phyloP scores from a whole-genome alignment of 2,888 invertebrate species.

The Tetragonula carbonaria region DNA sequence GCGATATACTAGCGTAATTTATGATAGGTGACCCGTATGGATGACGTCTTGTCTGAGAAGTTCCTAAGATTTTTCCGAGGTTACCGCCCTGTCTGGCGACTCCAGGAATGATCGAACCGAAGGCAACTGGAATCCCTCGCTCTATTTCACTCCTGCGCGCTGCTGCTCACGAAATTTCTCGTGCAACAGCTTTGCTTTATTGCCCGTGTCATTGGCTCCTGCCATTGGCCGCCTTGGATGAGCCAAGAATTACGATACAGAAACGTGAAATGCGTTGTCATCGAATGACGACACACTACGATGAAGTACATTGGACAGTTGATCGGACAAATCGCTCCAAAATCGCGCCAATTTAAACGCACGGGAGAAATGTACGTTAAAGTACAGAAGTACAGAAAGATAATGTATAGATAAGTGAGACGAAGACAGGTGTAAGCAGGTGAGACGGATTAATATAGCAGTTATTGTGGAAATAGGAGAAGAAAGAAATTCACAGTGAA shows the following conservation, averaged over 20 bases:
- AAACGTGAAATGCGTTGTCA: neutral
- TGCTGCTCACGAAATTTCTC: constrained; percentile 5
- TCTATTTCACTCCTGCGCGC: neutral
- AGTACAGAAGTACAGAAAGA: no score
- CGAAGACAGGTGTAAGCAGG: no score
- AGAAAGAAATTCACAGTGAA: no score
- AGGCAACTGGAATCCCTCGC: constrained; percentile 1
- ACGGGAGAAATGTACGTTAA: no score
- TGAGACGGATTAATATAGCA: no score
- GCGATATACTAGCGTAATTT: constrained; percentile 18
- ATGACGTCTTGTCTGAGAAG: neutral
- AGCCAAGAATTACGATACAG: constrained; percentile 10
- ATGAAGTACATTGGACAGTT: neutral
- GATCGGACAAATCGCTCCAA: no score
- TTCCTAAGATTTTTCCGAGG: constrained; percentile 30
- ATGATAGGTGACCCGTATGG: neutral
- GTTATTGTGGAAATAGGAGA: no score
- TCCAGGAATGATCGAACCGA: constrained; percentile 9
- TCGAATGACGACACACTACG: neutral
- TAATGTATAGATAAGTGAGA: no score
- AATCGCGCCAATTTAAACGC: no score
- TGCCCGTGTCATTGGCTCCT: constrained; percentile 27
- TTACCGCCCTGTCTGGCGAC: constrained; percentile 1
- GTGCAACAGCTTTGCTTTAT: constrained; percentile 45
- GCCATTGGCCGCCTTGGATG: neutral